phyloP scores from a whole-genome alignment of 2,888 invertebrate species.

The Papilio demoleus region DNA sequence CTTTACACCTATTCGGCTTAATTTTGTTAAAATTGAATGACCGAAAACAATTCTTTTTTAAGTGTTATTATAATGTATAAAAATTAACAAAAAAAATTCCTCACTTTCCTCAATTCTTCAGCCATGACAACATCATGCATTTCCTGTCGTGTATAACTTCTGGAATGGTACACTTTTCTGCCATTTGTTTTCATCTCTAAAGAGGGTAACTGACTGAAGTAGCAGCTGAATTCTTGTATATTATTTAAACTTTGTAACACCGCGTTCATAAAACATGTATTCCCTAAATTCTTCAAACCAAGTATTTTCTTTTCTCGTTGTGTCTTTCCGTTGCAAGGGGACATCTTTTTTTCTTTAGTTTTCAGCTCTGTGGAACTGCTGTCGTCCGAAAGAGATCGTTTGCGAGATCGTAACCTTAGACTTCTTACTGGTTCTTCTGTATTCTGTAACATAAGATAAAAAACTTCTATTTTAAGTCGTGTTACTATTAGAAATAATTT shows the following conservation, averaged over 20 bases:
- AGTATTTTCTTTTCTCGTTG: conserved; percentile 86
- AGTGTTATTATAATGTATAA: too few species aligned
- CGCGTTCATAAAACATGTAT: conserved; percentile 94
- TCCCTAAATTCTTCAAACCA: conserved; percentile 91
- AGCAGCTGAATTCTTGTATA: conserved; percentile 92
- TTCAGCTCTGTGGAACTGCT: conserved; percentile 77
- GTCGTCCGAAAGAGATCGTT: conserved; percentile 84
- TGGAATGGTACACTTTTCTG: conserved; percentile 84
- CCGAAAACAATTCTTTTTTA: too few species aligned
- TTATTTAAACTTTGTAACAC: conserved; percentile 93
- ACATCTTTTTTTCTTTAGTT: conserved; percentile 67
- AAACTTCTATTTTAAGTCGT: too few species aligned
- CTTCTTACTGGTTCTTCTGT: conserved; percentile 81
- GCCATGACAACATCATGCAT: conserved; percentile 89
- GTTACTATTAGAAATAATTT: too few species aligned
- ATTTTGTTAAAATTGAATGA: too few species aligned
- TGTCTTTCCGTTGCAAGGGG: conserved; percentile 73
- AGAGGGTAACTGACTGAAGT: conserved; percentile 90
- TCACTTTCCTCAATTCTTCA: conserved; percentile 89
- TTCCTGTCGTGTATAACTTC: conserved; percentile 85
- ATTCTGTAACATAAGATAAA: conserved; percentile 54
- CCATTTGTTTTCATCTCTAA: conserved; percentile 86
- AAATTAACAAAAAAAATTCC: conserved; percentile 7
- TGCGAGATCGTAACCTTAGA: conserved; percentile 83
- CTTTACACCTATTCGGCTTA: too few species aligned